A percentile compares a stretch with the other conserved stretches of the same genome.
Evolutionary conservation across 2,888 invertebrate genomes (phyloP).

Genomic region (Emmelina monodactyla): DNA sequence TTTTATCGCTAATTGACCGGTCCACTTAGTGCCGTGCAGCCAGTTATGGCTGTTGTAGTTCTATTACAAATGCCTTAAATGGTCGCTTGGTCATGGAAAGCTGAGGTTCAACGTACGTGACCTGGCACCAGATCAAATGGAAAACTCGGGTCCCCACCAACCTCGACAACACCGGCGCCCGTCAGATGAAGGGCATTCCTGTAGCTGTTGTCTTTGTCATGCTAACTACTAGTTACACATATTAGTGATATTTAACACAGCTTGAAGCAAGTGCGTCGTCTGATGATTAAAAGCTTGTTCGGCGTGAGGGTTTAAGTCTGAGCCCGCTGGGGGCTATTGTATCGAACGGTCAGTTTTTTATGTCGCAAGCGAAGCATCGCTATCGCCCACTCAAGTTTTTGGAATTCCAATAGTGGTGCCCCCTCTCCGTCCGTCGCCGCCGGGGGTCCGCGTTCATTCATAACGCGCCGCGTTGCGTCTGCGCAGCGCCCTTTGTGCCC

Average conservation of each 20-base stretch:
- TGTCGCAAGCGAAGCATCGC: conserved; percentile 26
- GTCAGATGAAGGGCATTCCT: conserved; percentile 49
- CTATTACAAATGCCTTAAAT: conserved; percentile 24
- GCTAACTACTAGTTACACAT: conserved; percentile 49
- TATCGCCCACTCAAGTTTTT: conserved; percentile 56
- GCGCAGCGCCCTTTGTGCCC: conserved; percentile 21
- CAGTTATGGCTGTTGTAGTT: conserved; percentile 3
- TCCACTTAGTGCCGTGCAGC: not conserved
- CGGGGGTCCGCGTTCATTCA: conserved; percentile 57
- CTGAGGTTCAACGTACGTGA: conserved; percentile 32
- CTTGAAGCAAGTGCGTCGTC: too few relatives aligned
- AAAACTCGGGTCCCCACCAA: conserved; percentile 35
- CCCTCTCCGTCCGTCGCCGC: conserved; percentile 18
- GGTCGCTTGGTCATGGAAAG: conserved; percentile 16
- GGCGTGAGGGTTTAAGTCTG: conserved; percentile 26
- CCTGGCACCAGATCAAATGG: conserved; percentile 48
- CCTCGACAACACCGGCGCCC: conserved; percentile 27
- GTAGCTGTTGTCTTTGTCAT: conserved; percentile 44
- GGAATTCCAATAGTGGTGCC: conserved; percentile 40
- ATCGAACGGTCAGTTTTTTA: conserved; percentile 43
- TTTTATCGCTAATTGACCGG: conserved; percentile 4
- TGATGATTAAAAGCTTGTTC: too few relatives aligned
- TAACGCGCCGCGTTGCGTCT: conserved; percentile 49
- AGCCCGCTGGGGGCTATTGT: conserved; percentile 28
- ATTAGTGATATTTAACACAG: too few relatives aligned